A percentile compares a stretch with the other conserved stretches of the same genome.
Conservation (phyloP, 2,113 vertebrate species). For the Tetrao urogallus region DNA sequence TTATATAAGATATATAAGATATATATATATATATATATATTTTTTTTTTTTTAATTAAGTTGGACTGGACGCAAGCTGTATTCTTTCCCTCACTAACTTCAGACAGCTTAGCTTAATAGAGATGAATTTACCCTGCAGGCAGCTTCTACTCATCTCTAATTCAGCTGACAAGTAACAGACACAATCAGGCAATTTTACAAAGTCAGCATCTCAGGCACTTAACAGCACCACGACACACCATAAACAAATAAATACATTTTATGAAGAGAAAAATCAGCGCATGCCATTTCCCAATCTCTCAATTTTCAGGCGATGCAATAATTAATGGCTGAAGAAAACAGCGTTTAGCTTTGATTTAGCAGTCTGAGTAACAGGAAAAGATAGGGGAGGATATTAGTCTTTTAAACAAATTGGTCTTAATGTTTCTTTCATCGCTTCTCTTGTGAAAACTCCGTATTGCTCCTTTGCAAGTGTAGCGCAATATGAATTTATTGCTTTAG, state of each 20-base stretch:
- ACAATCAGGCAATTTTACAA: not conserved
- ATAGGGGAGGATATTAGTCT: not conserved
- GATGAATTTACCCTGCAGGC: not conserved
- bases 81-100: not conserved
- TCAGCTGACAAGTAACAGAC: not conserved
- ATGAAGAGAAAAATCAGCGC: not conserved
- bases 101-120: not conserved
- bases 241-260: not conserved
- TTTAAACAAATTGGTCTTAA: slow-evolving; percentile 5
- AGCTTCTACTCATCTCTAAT: not conserved
- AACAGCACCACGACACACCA: not conserved
- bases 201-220: not conserved
- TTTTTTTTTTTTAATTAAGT: no score
- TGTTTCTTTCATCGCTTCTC: not conserved
- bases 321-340: not conserved
- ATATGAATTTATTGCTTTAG: not conserved
- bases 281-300: not conserved
- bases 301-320: not conserved
- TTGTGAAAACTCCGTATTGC: not conserved
- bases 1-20: no score
- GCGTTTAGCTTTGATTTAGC: not conserved
- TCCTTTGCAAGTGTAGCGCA: not conserved
- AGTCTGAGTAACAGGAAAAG: slow-evolving; percentile 11
- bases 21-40: no score
- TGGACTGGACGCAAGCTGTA: not conserved